phyloP scores from a whole-genome alignment of 1,140 invertebrate species.

The Theocolax elegans region DNA sequence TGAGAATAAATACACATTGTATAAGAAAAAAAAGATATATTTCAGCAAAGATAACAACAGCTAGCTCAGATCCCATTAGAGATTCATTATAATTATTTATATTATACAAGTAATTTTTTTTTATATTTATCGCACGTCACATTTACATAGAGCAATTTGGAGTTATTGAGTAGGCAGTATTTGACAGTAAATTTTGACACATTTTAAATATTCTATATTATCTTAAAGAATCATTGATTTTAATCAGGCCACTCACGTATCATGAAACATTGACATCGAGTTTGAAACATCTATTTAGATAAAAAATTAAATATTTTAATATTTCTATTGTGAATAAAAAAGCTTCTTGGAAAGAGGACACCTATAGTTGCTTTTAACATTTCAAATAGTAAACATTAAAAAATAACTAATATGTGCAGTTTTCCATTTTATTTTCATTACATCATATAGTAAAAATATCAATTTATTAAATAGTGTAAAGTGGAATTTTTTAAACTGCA shows the following conservation, averaged over 20 bases:
- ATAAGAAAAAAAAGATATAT: constrained; percentile 32
- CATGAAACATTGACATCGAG: constrained; percentile 12
- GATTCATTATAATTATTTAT: constrained; percentile 11
- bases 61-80: constrained; percentile 14
- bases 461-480: too few species aligned
- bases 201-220: constrained; percentile 7
- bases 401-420: too few species aligned
- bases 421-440: too few species aligned
- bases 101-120: constrained; percentile 6
- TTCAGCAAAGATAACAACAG: constrained; percentile 30
- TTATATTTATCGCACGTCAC: constrained; percentile 3
- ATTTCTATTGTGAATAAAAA: too few species aligned
- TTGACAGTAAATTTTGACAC: constrained; percentile 10
- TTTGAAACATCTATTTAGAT: not conserved
- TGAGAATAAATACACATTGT: not conserved
- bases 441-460: too few species aligned
- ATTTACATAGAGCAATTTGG: constrained; percentile 26
- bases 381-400: too few species aligned
- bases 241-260: not conserved
- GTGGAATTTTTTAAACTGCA: too few species aligned
- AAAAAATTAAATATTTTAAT: not conserved
- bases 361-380: too few species aligned
- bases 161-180: constrained; percentile 26
- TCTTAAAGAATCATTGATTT: constrained; percentile 3
- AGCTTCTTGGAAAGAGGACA: too few species aligned